Evolutionary conservation across 2,888 invertebrate species (phyloP).

Genomic region (Philhelius pedissequus): DNA sequence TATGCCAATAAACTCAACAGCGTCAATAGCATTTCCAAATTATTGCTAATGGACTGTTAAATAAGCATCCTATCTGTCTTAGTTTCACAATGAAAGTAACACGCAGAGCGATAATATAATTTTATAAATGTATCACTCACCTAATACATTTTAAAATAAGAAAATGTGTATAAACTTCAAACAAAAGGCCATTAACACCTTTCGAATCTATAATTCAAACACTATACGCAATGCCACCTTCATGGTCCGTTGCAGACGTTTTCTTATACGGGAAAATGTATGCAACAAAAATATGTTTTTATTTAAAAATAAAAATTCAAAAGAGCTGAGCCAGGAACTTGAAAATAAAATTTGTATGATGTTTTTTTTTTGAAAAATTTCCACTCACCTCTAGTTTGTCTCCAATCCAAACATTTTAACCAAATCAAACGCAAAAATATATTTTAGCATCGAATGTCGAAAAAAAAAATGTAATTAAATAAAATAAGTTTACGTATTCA

Average conservation of each 20-base stretch:
- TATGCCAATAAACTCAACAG: too few species aligned
- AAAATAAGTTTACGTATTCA: constrained; percentile 67
- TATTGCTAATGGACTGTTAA: too few species aligned
- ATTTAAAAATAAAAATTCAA: not conserved
- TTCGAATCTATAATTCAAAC: not conserved
- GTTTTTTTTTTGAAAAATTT: not conserved
- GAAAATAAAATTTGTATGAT: not conserved
- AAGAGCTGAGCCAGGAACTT: not conserved
- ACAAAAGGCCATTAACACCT: constrained; percentile 58
- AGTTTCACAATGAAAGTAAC: not conserved
- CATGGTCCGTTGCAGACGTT: constrained; percentile 48
- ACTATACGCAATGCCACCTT: not conserved
- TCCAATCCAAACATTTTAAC: constrained; percentile 27
- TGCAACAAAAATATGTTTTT: not conserved
- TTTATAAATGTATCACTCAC: not conserved
- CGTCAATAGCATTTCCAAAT: too few species aligned
- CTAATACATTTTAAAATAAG: not conserved
- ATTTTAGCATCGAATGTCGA: constrained; percentile 1
- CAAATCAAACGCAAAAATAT: constrained; percentile 31
- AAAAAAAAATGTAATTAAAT: not conserved
- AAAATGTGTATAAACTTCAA: not conserved
- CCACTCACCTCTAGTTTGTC: constrained; percentile 49
- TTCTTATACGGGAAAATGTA: constrained; percentile 66
- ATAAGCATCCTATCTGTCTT: too few species aligned
- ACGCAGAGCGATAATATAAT: not conserved